These are phyloP conservation scores for Sphenodon punctatus DNA, from an alignment of 2,797 vertebrate species.

Conservation along the genomic window DNA sequence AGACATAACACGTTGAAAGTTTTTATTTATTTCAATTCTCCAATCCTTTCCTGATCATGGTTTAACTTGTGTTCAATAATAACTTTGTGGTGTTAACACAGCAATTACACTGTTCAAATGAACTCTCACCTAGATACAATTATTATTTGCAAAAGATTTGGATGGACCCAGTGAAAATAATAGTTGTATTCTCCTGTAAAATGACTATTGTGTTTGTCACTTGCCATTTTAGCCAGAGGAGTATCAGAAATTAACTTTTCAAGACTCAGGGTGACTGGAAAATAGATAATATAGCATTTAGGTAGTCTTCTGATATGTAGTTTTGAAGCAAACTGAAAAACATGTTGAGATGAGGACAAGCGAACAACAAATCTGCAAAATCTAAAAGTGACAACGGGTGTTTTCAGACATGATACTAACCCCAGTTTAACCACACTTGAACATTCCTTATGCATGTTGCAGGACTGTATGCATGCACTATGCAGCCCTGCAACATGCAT, in stretches of 20 bases:
- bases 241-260: neutral
- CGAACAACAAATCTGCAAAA: no score
- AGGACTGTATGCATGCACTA: no score
- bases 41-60: neutral
- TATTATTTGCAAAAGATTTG: neutral
- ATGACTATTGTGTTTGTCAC: neutral
- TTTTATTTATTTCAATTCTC: neutral
- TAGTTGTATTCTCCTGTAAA: neutral
- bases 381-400: no score
- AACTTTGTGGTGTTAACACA: neutral
- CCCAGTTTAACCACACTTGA: no score
- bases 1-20: no score
- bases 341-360: neutral
- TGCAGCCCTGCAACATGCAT: no score
- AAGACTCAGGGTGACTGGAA: neutral
- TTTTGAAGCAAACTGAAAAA: constrained; percentile 23
- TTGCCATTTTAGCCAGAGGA: neutral
- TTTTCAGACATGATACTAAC: no score
- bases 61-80: neutral
- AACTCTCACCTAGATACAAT: neutral
- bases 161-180: neutral
- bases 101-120: neutral
- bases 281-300: neutral
- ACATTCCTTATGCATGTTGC: no score
- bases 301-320: neutral